Evolutionary conservation across 2,888 invertebrate genomes (phyloP), one percentile per base, ranked within the genome.

Genomic region (Euplexia lucipara): DNA sequence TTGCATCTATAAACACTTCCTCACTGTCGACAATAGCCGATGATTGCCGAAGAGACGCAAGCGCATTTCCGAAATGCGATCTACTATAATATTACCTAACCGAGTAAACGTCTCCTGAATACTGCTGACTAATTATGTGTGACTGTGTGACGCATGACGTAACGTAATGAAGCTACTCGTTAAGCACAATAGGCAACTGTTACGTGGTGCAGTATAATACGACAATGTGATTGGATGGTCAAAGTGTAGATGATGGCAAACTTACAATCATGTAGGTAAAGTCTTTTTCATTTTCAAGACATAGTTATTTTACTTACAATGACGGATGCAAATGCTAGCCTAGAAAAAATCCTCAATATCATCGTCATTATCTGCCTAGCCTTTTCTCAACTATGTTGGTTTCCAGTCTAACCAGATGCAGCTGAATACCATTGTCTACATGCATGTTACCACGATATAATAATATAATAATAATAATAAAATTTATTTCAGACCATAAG

Each of bases 1-100:
- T 37, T 45, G 82, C 81, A 83, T 82, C 62, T 48, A 61, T 45
- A 82, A 82, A 70, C 70, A 82, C 74, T 82, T 83, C 83, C 83
- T 82, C 30, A 69, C 56, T 62, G 73, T 59, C 8, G 45, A 39
- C 65, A 64, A 67, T 70, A 47, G 65, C 34, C 71, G 71, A 70
- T 47, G 47, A 62, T 64, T 49, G 72, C 20, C 65, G 67, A 37
- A 47, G 70, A 10, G n/a, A 52, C 37, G 51, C 61, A 32, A 22
- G 49, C 72, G 73, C 67, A 69, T 74, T 82, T 82, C 80, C 62
- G 70, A 80, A 77, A 66, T 47, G 62, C 61, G 39, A 66, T 73
- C 52, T 42, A 49, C 64, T 8, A 26, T 2, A 34, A 65, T 59
- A 73, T 77, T 74, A 73, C 73, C 34, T 72, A 72, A 74, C 67